Conservation (phyloP, 2,113 vertebrate genomes). For the Halichoeres trimaculatus region DNA sequence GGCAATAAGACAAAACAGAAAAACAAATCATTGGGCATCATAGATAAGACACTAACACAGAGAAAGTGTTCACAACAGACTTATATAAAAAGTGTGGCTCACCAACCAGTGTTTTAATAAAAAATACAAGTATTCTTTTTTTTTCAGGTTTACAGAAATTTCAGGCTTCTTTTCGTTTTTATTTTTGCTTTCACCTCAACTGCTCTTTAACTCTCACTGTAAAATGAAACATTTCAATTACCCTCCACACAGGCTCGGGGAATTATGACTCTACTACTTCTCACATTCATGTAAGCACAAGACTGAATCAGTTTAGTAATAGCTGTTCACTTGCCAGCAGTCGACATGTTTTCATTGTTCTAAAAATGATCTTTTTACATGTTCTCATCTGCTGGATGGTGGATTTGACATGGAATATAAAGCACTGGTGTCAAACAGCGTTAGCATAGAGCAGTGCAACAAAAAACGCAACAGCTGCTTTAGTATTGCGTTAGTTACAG, state of each 20-base stretch:
- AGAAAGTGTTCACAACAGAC: not conserved
- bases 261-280: not conserved
- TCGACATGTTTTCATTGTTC: not conserved
- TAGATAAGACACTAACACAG: not conserved
- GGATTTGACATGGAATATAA: too few species aligned
- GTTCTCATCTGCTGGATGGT: not conserved
- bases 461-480: conserved; percentile 8
- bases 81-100: not conserved
- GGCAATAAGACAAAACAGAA: not conserved
- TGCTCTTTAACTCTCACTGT: too few species aligned
- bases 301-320: not conserved
- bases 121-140: not conserved
- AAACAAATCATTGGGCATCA: not conserved
- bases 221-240: too few species aligned
- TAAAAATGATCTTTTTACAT: not conserved
- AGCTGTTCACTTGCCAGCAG: not conserved
- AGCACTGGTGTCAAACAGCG: too few species aligned
- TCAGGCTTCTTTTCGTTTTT: too few species aligned
- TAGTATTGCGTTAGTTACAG: conserved; percentile 7
- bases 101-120: not conserved
- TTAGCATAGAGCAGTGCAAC: not conserved
- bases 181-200: too few species aligned
- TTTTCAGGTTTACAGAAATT: too few species aligned
- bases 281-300: not conserved
- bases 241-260: too few species aligned